Base-by-base conservation (phyloP, 2,888 invertebrate genomes). In the Coenonympha arcania region DNA sequence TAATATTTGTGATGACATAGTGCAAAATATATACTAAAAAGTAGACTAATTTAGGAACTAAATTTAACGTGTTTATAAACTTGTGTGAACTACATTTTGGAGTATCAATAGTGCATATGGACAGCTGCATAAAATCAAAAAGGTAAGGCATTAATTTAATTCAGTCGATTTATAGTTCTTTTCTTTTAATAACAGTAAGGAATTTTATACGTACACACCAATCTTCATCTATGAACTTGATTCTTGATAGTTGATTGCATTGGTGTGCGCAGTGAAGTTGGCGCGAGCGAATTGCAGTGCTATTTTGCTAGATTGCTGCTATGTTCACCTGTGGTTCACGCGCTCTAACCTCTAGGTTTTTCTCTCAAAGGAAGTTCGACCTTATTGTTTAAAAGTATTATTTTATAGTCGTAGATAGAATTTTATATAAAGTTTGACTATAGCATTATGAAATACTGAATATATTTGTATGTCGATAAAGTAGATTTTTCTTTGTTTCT, bases 161-260 rank as follows among this genome's bases (percentile, higher is more conserved):
- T 53, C 30, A 22, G n/a, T 13, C 20, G 36, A 1, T 20, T 37
- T 22, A 13, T 22, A 15, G 3, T 6, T 37, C 13, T 13, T 15
- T 41, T n/a, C 40, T 48, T 45, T 56, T 59, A 59, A 59, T 62
- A 60, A 61, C 58, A 56, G 60, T 61, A 61, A 60, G 6, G 5
- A 20, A 8, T 57, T 66, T 64, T 63, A 62, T 64, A 60, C 59
- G 68, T 67, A 72, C 69, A 76, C 69, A 81, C 76, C 81, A 81
- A 78, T 84, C 79, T 72, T 80, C 82, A 82, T 85, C 84, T 84
- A 81, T 85, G 85, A 85, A 84, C 84, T 85, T 84, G 84, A 80
- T 82, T 79, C 84, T 85, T 84, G 84, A 80, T 82, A 80, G 76
- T 85, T 83, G 84, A 80, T 82, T 80, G 76, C 64, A 74, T 59